Percentiles rank a stretch among this genome's conserved stretches.
Evolutionary conservation across 2,113 vertebrate species (phyloP).

Genomic region (Embiotoca jacksoni): DNA sequence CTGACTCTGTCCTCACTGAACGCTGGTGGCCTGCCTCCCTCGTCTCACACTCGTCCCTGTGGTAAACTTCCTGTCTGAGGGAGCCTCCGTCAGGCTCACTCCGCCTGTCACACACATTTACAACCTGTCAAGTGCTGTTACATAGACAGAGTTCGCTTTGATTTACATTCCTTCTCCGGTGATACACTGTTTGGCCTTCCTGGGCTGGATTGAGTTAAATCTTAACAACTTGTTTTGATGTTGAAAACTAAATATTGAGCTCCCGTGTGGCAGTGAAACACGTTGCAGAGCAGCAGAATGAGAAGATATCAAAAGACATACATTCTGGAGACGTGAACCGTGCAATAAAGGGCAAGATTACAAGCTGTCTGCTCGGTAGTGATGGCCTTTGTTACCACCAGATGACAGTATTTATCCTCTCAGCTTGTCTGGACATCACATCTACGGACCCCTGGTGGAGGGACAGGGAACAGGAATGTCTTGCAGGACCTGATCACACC

Average conservation of each 20-base stretch:
- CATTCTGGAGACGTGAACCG: not conserved
- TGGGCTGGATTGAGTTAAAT: not conserved
- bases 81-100: constrained; percentile 20
- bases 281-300: not conserved
- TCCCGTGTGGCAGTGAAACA: not conserved
- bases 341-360: not conserved
- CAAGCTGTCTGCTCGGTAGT: constrained; percentile 34
- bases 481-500: constrained; percentile 11
- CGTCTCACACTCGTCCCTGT: constrained; percentile 11
- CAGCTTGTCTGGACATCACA: constrained; percentile 59
- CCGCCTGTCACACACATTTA: constrained; percentile 25
- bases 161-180: not conserved
- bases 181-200: constrained; percentile 1
- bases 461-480: constrained; percentile 28
- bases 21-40: not conserved
- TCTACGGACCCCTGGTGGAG: constrained; percentile 70
- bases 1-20: not conserved
- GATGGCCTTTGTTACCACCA: constrained; percentile 77
- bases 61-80: constrained; percentile 11
- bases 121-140: constrained; percentile 3
- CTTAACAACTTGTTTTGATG: not conserved
- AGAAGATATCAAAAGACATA: constrained; percentile 1
- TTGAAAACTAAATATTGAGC: not conserved
- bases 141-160: constrained; percentile 10
- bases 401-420: constrained; percentile 80